Percentiles rank a stretch among this genome's conserved stretches.
These are phyloP conservation scores for Novumbra hubbsi DNA, from an alignment of 2,797 vertebrate genomes.

Conservation along the genomic window DNA sequence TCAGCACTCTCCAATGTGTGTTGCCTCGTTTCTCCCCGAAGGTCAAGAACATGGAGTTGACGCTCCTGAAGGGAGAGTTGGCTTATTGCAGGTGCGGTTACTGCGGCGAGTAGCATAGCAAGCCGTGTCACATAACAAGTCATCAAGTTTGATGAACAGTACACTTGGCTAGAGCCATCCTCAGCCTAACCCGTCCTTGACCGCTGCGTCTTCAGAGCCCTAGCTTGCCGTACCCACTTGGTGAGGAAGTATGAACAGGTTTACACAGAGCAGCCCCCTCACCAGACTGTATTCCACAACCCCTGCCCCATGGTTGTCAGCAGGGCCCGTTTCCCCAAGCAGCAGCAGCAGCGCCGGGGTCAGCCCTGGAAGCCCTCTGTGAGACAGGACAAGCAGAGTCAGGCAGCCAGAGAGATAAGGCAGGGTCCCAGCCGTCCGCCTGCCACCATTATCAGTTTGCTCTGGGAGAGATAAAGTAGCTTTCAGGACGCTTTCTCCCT, in stretches of 20 bases:
- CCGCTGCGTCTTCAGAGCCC: background rate
- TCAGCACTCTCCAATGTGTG: background rate
- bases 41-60: background rate
- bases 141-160: background rate
- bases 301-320: constrained; percentile 6
- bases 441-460: constrained; percentile 45
- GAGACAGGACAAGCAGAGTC: constrained; percentile 36
- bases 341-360: constrained; percentile 13
- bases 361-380: constrained; percentile 27
- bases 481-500: constrained; percentile 30
- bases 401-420: constrained; percentile 36
- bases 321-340: constrained; percentile 8
- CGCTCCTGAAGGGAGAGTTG: background rate
- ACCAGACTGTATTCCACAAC: background rate
- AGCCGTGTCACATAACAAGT: background rate
- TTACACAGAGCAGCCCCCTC: background rate
- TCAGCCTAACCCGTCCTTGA: background rate
- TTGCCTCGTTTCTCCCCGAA: background rate
- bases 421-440: constrained; percentile 29
- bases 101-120: background rate
- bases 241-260: background rate
- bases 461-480: constrained; percentile 40
- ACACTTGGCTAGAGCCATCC: background rate
- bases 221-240: background rate
- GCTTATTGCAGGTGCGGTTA: background rate